phyloP scores from a whole-genome alignment of 92 coral and sea anemone genomes.

The Hydrozoanthus gracilis region DNA sequence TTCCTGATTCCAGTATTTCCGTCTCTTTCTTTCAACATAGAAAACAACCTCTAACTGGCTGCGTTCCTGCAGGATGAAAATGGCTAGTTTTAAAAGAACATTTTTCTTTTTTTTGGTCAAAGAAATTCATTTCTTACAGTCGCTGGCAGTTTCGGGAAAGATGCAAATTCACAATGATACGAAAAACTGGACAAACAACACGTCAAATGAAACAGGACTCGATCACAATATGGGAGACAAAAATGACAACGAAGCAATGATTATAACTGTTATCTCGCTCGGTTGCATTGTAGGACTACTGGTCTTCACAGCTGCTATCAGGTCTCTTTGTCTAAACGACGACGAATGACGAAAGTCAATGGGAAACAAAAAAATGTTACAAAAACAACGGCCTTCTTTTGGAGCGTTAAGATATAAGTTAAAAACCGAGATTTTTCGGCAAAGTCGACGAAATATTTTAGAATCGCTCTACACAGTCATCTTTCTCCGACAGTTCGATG shows the following conservation, averaged over 20 bases:
- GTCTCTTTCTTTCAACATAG: background rate
- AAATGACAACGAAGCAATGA: background rate
- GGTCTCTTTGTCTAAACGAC: background rate
- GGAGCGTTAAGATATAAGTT: no score
- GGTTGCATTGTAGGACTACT: slow-evolving; percentile 18
- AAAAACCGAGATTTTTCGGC: no score
- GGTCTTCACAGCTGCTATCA: background rate
- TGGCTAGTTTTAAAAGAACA: background rate
- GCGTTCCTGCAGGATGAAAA: background rate
- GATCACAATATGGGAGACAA: background rate
- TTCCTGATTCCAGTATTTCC: background rate
- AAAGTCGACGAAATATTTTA: no score
- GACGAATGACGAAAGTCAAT: background rate
- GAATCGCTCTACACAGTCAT: no score
- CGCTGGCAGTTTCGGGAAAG: slow-evolving; percentile 8
- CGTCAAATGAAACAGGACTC: slow-evolving; percentile 6
- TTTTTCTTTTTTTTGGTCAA: background rate
- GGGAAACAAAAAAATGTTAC: no score
- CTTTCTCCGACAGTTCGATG: no score
- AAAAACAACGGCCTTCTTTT: no score
- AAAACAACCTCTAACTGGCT: background rate
- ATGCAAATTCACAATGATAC: slow-evolving; percentile 10
- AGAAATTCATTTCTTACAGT: background rate
- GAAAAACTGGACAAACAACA: slow-evolving; percentile 17
- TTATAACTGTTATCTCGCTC: slow-evolving; percentile 24